Conservation (phyloP, 2,888 invertebrate genomes). For the Pristionchus japonicus region DNA sequence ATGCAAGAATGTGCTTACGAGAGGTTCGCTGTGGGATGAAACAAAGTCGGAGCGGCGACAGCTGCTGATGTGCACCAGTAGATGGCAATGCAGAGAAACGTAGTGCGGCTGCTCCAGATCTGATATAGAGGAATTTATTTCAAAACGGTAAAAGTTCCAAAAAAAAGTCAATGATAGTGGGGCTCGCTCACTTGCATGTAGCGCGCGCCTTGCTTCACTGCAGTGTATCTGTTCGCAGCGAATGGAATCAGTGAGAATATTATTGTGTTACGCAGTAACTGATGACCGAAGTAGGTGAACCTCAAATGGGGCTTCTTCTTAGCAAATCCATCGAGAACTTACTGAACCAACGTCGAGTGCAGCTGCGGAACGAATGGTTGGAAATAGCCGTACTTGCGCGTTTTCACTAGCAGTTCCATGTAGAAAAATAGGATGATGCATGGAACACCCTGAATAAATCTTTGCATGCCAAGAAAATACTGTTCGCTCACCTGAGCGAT, state of each 20-base stretch:
- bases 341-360: neutral
- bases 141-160: neutral
- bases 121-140: neutral
- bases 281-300: neutral
- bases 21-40: neutral
- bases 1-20: neutral
- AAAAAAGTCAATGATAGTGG: no score
- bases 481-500: neutral
- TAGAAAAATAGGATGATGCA: neutral
- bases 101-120: neutral
- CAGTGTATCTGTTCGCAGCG: neutral
- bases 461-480: neutral
- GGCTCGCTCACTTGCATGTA: neutral
- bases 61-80: neutral
- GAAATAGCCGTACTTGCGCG: neutral
- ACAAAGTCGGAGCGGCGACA: neutral
- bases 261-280: neutral
- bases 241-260: neutral
- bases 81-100: neutral
- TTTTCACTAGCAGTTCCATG: neutral
- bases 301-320: neutral
- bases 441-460: neutral
- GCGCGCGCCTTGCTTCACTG: neutral
- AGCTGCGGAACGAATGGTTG: neutral
- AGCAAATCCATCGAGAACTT: neutral